Conservation (phyloP, 2,888 invertebrate species). For the Meteorus colon region DNA sequence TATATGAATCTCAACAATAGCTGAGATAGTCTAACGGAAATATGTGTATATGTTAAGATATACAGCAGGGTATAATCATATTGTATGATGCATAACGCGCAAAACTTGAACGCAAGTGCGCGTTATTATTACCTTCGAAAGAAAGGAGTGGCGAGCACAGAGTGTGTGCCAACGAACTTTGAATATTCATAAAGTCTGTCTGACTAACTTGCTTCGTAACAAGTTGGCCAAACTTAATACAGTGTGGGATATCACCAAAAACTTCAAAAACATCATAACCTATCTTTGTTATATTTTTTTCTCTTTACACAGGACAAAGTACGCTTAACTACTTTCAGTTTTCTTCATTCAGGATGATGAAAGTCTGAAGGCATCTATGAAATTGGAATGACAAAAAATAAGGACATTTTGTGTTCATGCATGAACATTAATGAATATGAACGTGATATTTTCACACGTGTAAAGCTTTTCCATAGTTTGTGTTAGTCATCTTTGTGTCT, state of each 20-base stretch:
- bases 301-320: background rate
- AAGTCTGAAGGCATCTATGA: background rate
- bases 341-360: background rate
- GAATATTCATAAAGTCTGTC: conserved; percentile 45
- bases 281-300: background rate
- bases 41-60: background rate
- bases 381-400: background rate
- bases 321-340: background rate
- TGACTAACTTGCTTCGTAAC: background rate
- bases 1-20: background rate
- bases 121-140: conserved; percentile 32
- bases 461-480: conserved; percentile 10
- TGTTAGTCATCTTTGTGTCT: background rate
- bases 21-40: background rate
- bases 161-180: conserved; percentile 48
- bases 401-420: background rate
- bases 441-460: background rate
- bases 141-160: conserved; percentile 13
- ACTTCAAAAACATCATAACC: background rate
- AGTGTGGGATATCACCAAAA: background rate
- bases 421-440: background rate
- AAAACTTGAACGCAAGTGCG: conserved; percentile 29
- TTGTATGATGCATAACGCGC: background rate
- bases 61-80: conserved; percentile 2
- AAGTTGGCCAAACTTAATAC: conserved; percentile 5